Base-by-base conservation (phyloP, 2,113 vertebrate genomes). In the Spea multiplicata region DNA sequence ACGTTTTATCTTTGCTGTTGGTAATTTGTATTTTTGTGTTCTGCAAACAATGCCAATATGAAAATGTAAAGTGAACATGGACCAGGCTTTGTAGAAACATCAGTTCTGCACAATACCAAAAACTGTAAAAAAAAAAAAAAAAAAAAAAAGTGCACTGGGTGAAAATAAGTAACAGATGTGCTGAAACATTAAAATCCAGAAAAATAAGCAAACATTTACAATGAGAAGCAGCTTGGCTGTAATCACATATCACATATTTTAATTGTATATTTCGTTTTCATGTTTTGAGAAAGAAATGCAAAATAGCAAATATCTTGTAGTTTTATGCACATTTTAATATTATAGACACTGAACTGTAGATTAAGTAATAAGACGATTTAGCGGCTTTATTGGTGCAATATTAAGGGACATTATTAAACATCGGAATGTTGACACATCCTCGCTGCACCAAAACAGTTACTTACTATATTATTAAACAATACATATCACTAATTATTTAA, bases 111-210 rank as follows among this genome's bases (percentile, higher is more conserved):
- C 74, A 76, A 76, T 76, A 68, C 66, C 74, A 69, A 68, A 74
- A 68, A 76, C 52, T 76, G 74, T 76, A 76, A 76, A 76, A 59
- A 30, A 55, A 76, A 76, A 76, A 66, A 44, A 69, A 59, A 30
- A 66, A 5, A 76, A 76, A 76, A 66, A 44, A 69, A 59, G 50
- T 76, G n/a, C 12, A 53, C 52, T 68, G 67, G 74, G 66, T 68
- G 52, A 55, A 76, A 76, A 76, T 68, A 68, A 59, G 74, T 55
- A 76, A 68, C 74, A 76, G 74, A 76, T 76, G 74, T 76, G 66
- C 74, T 76, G 66, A 68, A 52, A 76, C 66, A 76, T 76, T 52
- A 59, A 76, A 76, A 69, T 76, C 65, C 50, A 10, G 44, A 68
- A 76, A 76, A 76, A 57, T 76, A 76, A 76, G 66, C 52, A 69